These are phyloP conservation scores for Colaptes auratus DNA, from an alignment of 2,113 vertebrate species.

Conservation along the genomic window DNA sequence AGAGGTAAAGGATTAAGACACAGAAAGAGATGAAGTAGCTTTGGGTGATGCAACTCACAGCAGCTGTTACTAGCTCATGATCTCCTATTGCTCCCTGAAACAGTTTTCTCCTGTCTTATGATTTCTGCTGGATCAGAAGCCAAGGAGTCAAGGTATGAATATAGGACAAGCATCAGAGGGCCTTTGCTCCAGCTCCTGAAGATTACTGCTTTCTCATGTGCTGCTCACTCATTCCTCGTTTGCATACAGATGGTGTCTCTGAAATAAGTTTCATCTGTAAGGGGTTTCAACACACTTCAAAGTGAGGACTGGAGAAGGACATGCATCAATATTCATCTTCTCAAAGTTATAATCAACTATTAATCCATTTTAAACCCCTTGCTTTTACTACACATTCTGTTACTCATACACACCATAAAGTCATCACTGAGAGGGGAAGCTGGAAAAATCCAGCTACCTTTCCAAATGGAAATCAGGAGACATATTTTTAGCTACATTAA, in stretches of 20 bases:
- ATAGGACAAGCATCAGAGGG: conserved; percentile 15
- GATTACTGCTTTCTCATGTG: neutral
- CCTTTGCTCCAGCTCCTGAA: conserved; percentile 12
- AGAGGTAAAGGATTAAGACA: neutral
- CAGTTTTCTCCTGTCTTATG: neutral
- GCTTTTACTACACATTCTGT: conserved; percentile 64
- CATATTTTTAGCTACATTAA: conserved; percentile 82
- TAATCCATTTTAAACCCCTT: conserved; percentile 60
- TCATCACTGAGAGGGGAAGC: conserved; percentile 66
- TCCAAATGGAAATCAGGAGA: conserved; percentile 76
- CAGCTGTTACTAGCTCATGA: neutral
- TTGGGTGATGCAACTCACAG: neutral
- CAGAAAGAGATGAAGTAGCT: neutral
- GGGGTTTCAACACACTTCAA: neutral
- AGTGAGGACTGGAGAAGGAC: neutral
- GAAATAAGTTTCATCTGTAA: neutral
- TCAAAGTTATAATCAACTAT: conserved; percentile 45
- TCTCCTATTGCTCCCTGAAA: rapidly evolving
- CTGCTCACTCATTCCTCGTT: conserved; percentile 2
- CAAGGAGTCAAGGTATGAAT: neutral
- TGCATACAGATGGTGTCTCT: conserved; percentile 12
- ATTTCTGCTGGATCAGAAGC: conserved; percentile 1
- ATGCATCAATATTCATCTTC: neutral
- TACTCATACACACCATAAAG: conserved; percentile 69
- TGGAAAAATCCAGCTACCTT: conserved; percentile 68